Base-by-base conservation (phyloP, 2,797 vertebrate species). In the Oreortyx pictus region DNA sequence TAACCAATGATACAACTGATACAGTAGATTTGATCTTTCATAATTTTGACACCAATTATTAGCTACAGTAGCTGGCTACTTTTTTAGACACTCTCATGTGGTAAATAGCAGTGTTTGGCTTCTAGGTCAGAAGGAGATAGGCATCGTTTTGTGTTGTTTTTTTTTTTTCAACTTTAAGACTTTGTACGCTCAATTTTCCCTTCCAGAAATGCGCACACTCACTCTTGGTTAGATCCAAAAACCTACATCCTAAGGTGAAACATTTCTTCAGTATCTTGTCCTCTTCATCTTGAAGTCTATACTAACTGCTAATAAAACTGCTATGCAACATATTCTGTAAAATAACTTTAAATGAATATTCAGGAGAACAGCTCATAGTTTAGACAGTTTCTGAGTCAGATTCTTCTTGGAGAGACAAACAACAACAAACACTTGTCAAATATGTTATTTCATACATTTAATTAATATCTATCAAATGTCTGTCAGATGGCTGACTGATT, bases 361-460 rank as follows among this genome's bases (percentile, higher is more conserved):
- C 87, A 95, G 37, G 44, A 80, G 82, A 92, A 87, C 29, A 80
- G 8, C 37, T 83, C 77, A 43, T 59, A 46, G 82, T 85, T 95
- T 87, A 80, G 90, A 82, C 84, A 92, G 33, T 75, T 93, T 77
- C 86, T 93, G 68, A 93, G 88, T 23, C 68, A 85, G 57, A 85
- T 80, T 70, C 37, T 95, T 90, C 92, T 50, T 85, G 82, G 23
- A 89, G 78, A 95, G 72, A 94, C 52, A 95, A 95, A 93, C 86
- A 90, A 87, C 86, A 77, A 84, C 84, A 87, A 95, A 89, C 89
- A 90, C 94, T 96, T 95, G 93, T 93, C 92, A 93, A 95, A 95
- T 85, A 92, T 85, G 92, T 94, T 95, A 89, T 91, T 92, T 93
- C 77, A 86, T 81, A 88, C 66, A 81, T 85, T 83, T 93, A 89